These are phyloP conservation scores for Neodiprion lecontei DNA, from an alignment of 1,140 invertebrate genomes.

Conservation along the genomic window DNA sequence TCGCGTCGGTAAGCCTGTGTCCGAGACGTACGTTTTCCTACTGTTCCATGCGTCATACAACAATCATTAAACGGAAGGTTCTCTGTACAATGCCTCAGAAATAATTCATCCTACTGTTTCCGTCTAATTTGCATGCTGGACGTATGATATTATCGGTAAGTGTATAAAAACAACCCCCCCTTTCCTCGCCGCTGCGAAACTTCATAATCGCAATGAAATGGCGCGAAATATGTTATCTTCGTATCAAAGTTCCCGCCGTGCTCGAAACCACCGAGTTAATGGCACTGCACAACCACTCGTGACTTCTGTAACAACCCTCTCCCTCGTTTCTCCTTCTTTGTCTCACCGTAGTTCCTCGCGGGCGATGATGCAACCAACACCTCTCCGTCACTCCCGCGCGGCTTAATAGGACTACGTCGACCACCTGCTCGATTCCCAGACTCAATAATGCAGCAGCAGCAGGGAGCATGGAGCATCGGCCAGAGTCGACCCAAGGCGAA, in stretches of 20 bases:
- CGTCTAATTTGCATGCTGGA: too few species aligned
- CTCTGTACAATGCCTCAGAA: too few species aligned
- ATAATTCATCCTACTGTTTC: too few species aligned
- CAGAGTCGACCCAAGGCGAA: slow-evolving; percentile 28
- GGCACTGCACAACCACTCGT: background rate
- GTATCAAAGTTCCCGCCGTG: background rate
- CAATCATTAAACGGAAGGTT: too few species aligned
- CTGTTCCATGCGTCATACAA: too few species aligned
- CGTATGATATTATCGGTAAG: too few species aligned
- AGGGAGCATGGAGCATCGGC: slow-evolving; percentile 23
- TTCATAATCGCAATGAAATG: too few species aligned
- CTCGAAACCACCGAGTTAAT: background rate
- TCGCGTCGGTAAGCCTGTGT: too few species aligned
- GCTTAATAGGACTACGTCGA: slow-evolving; percentile 31
- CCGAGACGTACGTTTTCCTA: too few species aligned
- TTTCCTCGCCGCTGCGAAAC: too few species aligned
- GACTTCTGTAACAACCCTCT: background rate
- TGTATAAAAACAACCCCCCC: too few species aligned
- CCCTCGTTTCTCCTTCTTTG: slow-evolving; percentile 1
- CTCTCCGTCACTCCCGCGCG: slow-evolving; percentile 26
- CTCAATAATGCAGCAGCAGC: slow-evolving; percentile 38
- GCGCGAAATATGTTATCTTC: too few species aligned
- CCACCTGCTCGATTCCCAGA: slow-evolving; percentile 38
- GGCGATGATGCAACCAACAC: slow-evolving; percentile 26
- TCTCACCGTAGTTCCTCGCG: slow-evolving; percentile 20